Base-by-base conservation (phyloP, 2,797 vertebrate genomes). In the Rhinogobio ventralis region DNA sequence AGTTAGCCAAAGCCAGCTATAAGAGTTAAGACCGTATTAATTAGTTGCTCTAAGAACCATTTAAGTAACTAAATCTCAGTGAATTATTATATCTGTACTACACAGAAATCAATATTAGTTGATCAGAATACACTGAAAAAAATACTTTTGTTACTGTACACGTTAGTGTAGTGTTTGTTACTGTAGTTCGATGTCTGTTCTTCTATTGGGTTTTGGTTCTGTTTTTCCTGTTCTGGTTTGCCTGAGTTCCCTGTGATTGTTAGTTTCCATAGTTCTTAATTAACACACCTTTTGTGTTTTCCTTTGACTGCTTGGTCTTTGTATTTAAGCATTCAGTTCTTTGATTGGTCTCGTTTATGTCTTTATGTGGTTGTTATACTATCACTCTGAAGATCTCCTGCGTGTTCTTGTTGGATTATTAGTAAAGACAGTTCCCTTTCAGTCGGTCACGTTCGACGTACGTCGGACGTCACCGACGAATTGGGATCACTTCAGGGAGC, bases 1-100 rank as follows among this genome's bases (percentile, higher is more conserved):
- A 96, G 95, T 95, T 94, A 93, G 94, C 92, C 92, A 95, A 95
- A 95, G 95, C 95, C 91, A 95, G 94, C 94, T 93, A 95, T 90
- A 66, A 20, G 92, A 94, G 94, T 95, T 87, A 93, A 93, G 93
- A 93, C 93, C 92, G 14, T 68, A 76, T 88, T 51, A 39, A 75
- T 71, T 82, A 11, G 68, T 73, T 57, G 55, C 64, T 51, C 25
- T 72, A 60, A 60, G 36, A 46, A 45, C 39, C 30, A 11, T n/a
- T 66, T 49, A 81, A 81, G 60, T 60, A 60, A 45, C 28, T 71
- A 33, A 33, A 49, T 42, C 64, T 81, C n/a, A 55, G 53, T 60
- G 1, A 60, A 20, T 66, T 62, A 79, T 42, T 68, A 74, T 74
- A 73, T 69, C 67, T 73, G 49, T 73, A 62, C 60, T 25, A 67